A percentile compares a stretch with the other conserved stretches of the same genome.
These are phyloP conservation scores for Thermophis baileyi DNA, from an alignment of 2,113 vertebrate genomes.

Conservation along the genomic window DNA sequence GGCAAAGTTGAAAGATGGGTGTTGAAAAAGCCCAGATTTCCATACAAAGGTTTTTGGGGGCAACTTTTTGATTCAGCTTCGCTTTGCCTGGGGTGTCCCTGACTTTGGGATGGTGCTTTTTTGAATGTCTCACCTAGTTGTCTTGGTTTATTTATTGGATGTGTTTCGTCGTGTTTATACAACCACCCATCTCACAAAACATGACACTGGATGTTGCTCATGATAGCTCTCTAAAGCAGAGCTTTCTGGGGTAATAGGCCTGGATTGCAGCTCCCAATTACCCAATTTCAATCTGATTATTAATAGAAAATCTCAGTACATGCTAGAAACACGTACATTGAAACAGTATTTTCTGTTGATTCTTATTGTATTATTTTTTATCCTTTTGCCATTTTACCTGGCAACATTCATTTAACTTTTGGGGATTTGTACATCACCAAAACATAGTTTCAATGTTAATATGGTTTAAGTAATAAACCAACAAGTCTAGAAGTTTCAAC, in stretches of 20 bases:
- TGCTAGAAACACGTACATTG: constrained; percentile 50
- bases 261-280: neutral
- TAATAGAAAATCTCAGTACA: constrained; percentile 58
- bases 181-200: neutral
- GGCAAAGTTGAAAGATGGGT: neutral
- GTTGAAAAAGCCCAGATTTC: neutral
- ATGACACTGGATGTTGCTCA: neutral
- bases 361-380: constrained; percentile 47
- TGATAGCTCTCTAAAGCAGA: neutral
- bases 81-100: neutral
- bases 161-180: neutral
- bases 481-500: neutral
- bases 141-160: neutral
- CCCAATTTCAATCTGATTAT: constrained; percentile 21
- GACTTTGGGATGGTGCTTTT: neutral
- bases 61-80: neutral
- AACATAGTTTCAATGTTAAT: constrained; percentile 54
- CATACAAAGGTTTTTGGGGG: neutral
- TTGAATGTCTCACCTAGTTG: neutral
- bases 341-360: constrained; percentile 41
- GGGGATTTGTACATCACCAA: constrained; percentile 59
- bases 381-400: constrained; percentile 55
- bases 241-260: neutral
- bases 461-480: constrained; percentile 15
- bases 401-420: constrained; percentile 56